phyloP scores from a whole-genome alignment of 1,140 invertebrate species.

The Hycleus cichorii region DNA sequence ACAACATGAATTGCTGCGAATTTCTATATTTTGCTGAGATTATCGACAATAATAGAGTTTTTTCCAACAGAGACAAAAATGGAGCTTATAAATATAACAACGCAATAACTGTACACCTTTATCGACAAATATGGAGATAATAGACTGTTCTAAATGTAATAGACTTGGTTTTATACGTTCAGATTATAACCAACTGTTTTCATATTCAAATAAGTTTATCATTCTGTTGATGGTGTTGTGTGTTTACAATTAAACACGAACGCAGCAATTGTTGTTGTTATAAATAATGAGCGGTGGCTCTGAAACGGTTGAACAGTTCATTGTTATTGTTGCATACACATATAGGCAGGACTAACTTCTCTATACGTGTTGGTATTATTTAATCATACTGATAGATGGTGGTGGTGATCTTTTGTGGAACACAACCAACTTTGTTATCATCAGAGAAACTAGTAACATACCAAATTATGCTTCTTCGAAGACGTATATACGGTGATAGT shows the following conservation, averaged over 20 bases:
- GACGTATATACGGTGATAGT: no score
- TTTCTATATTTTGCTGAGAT: no score
- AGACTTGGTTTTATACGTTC: conserved; percentile 3
- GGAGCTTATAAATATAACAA: conserved; percentile 1
- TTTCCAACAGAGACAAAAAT: no score
- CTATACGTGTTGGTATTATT: no score
- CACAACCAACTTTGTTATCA: no score
- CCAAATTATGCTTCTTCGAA: no score
- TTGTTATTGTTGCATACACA: not conserved
- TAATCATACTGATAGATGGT: no score
- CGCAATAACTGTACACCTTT: not conserved
- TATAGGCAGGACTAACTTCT: no score
- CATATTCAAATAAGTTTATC: conserved; percentile 15
- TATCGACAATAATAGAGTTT: no score
- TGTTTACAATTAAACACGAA: conserved; percentile 13
- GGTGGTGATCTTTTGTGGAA: no score
- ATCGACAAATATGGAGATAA: not conserved
- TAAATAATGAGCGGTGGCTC: conserved; percentile 14
- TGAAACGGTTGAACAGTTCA: conserved; percentile 17
- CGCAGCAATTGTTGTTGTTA: conserved; percentile 13
- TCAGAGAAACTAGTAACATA: no score
- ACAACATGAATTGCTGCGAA: no score
- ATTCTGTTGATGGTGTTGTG: conserved; percentile 4
- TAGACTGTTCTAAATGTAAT: conserved; percentile 7
- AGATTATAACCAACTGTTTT: conserved; percentile 11